Evolutionary conservation across 2,888 invertebrate genomes (phyloP), one percentile per base, ranked within the genome.

Genomic region (Cosmia trapezina): DNA sequence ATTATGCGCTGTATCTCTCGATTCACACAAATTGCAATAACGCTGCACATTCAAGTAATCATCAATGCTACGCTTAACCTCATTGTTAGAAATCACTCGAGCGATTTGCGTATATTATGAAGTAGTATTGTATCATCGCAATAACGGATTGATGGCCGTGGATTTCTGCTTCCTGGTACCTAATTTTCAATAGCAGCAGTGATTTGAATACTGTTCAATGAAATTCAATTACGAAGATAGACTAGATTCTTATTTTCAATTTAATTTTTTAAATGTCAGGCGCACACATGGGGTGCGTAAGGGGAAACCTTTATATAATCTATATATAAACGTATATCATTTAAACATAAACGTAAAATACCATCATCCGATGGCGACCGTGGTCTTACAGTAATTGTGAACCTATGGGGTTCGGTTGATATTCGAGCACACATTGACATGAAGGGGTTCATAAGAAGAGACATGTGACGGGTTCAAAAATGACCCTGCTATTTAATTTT

Each of bases 21-120:
- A n/a, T 22, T 59, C 28, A 22, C 12, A 41, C 19, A 78, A 70
- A 74, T 74, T 78, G 79, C 62, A 49, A 43, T 54, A 63, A 41
- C 33, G 19, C n/a, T 53, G 75, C 41, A 74, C 33, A n/a, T 59
- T 59, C 47, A 63, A 80, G 75, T 73, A 51, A 80, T 80, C 80
- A 63, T 53, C 51, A 53, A 59, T 80, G 62, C 41, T n/a, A 45
- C 67, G 43, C 22, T 78, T 59, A 79, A 33, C 28, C 17, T 69
- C 37, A 64, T 80, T 73, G 71, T 78, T 72, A 41, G 67, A 49
- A 71, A 64, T 67, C 68, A 62, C 72, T 80, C 45, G 12, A 78
- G 66, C 72, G 43, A 72, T 80, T 56, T 64, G 43, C 54, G 43
- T 59, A 64, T 54, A 78, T 64, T 60, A 76, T 61, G 43, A 75